These are phyloP conservation scores for Bombyx mandarina DNA, from an alignment of 1,140 invertebrate genomes.

Conservation along the genomic window DNA sequence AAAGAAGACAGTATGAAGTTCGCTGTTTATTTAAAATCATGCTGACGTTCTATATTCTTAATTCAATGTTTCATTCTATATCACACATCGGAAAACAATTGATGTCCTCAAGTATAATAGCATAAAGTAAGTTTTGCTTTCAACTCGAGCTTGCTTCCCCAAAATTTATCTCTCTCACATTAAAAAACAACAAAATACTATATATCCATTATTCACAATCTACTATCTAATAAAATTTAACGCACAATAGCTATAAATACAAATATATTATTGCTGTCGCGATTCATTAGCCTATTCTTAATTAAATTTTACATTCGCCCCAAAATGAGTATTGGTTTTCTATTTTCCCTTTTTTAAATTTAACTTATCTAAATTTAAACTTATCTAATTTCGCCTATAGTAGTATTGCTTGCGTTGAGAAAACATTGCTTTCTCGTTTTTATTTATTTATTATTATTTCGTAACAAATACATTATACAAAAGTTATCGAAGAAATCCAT, in stretches of 20 bases:
- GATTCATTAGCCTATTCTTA: conserved; percentile 51
- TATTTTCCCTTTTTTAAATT: conserved; percentile 9
- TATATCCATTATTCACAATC: conserved; percentile 57
- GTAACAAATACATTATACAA: conserved; percentile 43
- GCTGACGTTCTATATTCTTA: conserved; percentile 64
- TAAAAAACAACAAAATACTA: conserved; percentile 55
- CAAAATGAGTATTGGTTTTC: conserved; percentile 65
- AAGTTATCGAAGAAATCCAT: conserved; percentile 47
- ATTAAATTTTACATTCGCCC: conserved; percentile 63
- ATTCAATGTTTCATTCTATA: conserved; percentile 55
- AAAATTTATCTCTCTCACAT: conserved; percentile 48
- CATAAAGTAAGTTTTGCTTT: conserved; percentile 12
- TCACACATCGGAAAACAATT: conserved; percentile 62
- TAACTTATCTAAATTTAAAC: conserved; percentile 50
- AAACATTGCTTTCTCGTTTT: conserved; percentile 49
- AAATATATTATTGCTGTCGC: conserved; percentile 70
- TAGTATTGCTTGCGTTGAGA: conserved; percentile 67
- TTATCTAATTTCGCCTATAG: conserved; percentile 40
- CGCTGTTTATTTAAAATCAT: conserved; percentile 64
- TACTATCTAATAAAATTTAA: conserved; percentile 67
- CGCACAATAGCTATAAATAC: conserved; percentile 69
- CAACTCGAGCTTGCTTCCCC: conserved; percentile 23
- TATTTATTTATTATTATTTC: conserved; percentile 10
- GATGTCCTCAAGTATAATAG: conserved; percentile 12
- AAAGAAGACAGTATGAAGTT: conserved; percentile 27